Evolutionary conservation across 2,113 vertebrate genomes (phyloP), one percentile per base, ranked within the genome.

Genomic region (Setophaga kirtlandii): DNA sequence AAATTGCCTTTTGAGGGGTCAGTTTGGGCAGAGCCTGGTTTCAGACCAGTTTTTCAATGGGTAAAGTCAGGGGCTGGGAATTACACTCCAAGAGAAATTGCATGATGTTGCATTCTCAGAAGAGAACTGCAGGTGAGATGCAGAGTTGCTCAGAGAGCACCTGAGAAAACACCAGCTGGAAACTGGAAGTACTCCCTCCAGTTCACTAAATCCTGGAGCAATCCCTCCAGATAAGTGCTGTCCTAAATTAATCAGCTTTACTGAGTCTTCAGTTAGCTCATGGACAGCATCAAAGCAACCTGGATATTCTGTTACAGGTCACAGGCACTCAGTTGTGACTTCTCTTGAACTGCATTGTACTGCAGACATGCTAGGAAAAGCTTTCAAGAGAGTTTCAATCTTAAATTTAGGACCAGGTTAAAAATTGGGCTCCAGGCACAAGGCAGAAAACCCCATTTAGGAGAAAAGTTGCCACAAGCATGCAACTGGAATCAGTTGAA

Each of bases 401-500:
- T 37, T 12, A 55, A 58, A 52, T 17, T 84, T 21, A 15, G 30
- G 27, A 44, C 9, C 5, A 13, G 16, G 3, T 59, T 87, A 55
- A 91, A 84, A 81, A 39, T 59, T 4, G 65, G 19, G 2, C 39
- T 63, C 16, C 19, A 44, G 44, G 9, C 10, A 20, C 17, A 42
- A 93, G 12, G 7, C 73, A 79, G 49, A 49, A 89, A 90, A 49
- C 1, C 20, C 13, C 67, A 30, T 58, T 64, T 46, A 53, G 68
- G 76, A 46, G 33, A 59, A 22, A 86, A 30, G 42, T 25, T 64
- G 77, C 58, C 81, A 30, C 31, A 69, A 62, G 19, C 64, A 73
- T 1, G 3, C 46, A 17, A 69, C 58, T 5, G 0, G 4, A 58
- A 55, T 23, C 39, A 24, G 56, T 0, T 63, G 35, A 53, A 87